Percentiles rank a stretch among this genome's conserved stretches.
Evolutionary conservation across 2,797 vertebrate species (phyloP).

Genomic region (Mallotus villosus): DNA sequence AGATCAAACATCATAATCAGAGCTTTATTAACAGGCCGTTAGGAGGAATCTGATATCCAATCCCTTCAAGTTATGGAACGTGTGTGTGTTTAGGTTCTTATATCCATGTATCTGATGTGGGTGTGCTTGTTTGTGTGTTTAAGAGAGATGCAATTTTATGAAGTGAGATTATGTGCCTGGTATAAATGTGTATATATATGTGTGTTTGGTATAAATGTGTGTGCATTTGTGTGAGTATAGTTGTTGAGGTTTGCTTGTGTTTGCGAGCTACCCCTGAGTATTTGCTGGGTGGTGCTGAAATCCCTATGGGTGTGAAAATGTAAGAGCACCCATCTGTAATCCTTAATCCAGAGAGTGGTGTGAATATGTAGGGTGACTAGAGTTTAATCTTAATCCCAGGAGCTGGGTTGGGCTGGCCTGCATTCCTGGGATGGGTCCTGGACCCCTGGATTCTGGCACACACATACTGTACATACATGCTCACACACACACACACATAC

Average conservation of each 20-base stretch:
- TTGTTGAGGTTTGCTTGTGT: background rate
- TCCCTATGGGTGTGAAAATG: constrained; percentile 51
- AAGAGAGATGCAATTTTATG: background rate
- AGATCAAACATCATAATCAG: constrained; percentile 6
- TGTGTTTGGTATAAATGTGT: background rate
- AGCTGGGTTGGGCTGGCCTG: background rate
- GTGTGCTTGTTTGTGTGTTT: background rate
- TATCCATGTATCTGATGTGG: no score
- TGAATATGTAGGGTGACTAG: constrained; percentile 45
- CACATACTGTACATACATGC: constrained; percentile 2
- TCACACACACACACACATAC: constrained; percentile 7
- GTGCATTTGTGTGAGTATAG: background rate
- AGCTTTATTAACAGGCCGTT: background rate
- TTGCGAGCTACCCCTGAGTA: constrained; percentile 15
- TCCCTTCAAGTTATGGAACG: background rate
- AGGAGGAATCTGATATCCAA: background rate
- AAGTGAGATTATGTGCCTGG: background rate
- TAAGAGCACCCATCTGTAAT: constrained; percentile 45
- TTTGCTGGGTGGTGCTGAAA: constrained; percentile 35
- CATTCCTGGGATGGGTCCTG: constrained; percentile 21
- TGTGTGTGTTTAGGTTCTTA: no score
- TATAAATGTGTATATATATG: background rate
- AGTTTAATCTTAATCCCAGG: constrained; percentile 55
- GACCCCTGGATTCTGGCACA: background rate
- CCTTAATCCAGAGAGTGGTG: constrained; percentile 57